Base-by-base conservation (phyloP, 2,888 invertebrate genomes). In the Diachrysia chrysitis region DNA sequence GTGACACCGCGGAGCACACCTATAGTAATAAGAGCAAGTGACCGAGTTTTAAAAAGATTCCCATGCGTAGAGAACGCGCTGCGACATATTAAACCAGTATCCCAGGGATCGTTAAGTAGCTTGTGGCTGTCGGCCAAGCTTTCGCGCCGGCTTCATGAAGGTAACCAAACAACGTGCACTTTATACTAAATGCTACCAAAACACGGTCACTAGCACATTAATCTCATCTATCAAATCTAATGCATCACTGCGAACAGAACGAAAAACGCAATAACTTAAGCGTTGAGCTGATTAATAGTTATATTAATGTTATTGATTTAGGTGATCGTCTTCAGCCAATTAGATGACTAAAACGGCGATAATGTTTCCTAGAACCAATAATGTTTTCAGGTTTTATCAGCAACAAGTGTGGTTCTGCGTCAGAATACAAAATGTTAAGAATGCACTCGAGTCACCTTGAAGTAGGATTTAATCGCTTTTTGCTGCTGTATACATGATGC, bases 121-220 rank as follows among this genome's bases (percentile, higher is more conserved):
- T 69, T 78, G 83, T 89, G 87, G 90, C 85, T 59, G 35, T 60
- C 63, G 78, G 90, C 89, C 90, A 89, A 85, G 79, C 80, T 76
- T 78, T 81, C 79, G 80, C 82, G 66, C 75, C 73, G 77, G 73
- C 76, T 71, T 73, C 78, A 68, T 66, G 69, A 78, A 73, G 72
- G 74, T 81, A 78, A 66, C 57, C 48, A 5, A 69, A 71, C 66
- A 67, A 78, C 83, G 79, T 78, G 82, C 63, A 54, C 63, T 70
- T 84, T 73, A 82, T 83, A 76, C 79, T 65, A 76, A 81, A 79
- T 66, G 70, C 53, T 62, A 61, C 37, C 66, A 74, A 69, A 77
- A 75, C 61, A 73, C 62, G 69, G 61, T 74, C 69, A 75, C 63
- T 67, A 51, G 66, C 57, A 37, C 63, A 82, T 48, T 42, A 19